These are phyloP conservation scores for Stegodyphus mimosarum DNA, from an alignment of 1,140 invertebrate genomes.

Conservation along the genomic window DNA sequence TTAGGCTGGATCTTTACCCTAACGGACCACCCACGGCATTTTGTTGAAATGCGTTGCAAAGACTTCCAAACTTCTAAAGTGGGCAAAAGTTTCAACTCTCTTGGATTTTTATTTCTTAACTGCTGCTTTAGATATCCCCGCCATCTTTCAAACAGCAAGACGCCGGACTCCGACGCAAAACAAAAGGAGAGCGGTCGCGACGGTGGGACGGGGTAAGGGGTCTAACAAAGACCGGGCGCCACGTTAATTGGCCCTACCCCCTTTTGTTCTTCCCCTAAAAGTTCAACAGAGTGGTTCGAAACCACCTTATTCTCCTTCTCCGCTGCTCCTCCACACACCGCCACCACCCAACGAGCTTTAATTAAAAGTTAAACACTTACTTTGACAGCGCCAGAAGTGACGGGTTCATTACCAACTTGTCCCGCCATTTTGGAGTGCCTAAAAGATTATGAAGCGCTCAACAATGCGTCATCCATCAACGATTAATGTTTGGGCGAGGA, in stretches of 20 bases:
- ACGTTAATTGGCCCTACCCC: conserved; percentile 42
- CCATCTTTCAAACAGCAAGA: conserved; percentile 53
- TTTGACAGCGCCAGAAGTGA: conserved; percentile 47
- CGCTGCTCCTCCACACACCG: no score
- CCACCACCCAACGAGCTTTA: conserved; percentile 28
- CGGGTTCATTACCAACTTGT: conserved; percentile 43
- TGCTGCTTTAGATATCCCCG: conserved; percentile 19
- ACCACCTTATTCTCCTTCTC: neutral
- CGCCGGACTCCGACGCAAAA: conserved; percentile 26
- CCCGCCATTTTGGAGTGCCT: conserved; percentile 34
- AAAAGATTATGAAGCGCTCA: conserved; percentile 55
- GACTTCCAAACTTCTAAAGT: no score
- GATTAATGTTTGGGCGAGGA: conserved; percentile 58
- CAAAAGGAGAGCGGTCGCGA: conserved; percentile 20
- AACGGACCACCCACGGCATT: no score
- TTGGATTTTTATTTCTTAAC: conserved; percentile 23
- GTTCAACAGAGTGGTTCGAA: conserved; percentile 44
- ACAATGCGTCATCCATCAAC: conserved; percentile 56
- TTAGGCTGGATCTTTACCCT: no score
- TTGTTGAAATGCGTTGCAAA: no score
- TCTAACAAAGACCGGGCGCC: conserved; percentile 39
- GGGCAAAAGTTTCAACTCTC: neutral
- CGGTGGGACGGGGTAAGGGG: neutral
- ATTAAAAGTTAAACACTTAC: conserved; percentile 60
- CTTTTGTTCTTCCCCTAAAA: conserved; percentile 39